Percentiles rank a stretch among this genome's conserved stretches.
These are phyloP conservation scores for Melanaphis sacchari DNA, from an alignment of 1,140 invertebrate species.

Conservation along the genomic window DNA sequence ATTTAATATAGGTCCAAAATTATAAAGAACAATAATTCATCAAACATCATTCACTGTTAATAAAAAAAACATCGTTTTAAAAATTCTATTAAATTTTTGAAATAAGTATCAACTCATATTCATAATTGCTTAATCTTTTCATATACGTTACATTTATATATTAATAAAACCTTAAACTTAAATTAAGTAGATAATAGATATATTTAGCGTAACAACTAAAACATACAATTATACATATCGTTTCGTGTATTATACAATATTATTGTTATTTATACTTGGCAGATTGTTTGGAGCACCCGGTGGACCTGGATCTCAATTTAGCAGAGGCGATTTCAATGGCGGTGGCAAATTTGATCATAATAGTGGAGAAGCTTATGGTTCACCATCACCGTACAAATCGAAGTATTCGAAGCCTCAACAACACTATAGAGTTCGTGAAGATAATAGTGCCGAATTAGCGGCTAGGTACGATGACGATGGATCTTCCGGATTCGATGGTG, in stretches of 20 bases:
- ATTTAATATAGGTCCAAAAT: neutral
- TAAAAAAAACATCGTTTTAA: too few relatives aligned
- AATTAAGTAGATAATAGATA: neutral
- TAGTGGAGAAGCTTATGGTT: neutral
- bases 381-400: neutral
- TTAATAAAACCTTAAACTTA: neutral
- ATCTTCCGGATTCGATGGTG: neutral
- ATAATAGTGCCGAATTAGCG: conserved; percentile 41
- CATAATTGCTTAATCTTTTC: neutral
- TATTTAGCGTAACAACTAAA: neutral
- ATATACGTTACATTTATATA: neutral
- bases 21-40: neutral
- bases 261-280: neutral
- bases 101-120: neutral
- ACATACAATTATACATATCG: neutral
- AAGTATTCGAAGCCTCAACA: neutral
- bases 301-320: neutral
- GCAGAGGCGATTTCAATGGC: neutral
- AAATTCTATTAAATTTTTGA: neutral
- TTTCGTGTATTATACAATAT: neutral
- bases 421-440: conserved; percentile 53
- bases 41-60: too few relatives aligned
- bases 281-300: conserved; percentile 37
- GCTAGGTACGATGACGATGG: neutral
- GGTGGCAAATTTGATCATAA: neutral